phyloP scores from a whole-genome alignment of 1,140 invertebrate genomes.

The Teleopsis dalmanni region DNA sequence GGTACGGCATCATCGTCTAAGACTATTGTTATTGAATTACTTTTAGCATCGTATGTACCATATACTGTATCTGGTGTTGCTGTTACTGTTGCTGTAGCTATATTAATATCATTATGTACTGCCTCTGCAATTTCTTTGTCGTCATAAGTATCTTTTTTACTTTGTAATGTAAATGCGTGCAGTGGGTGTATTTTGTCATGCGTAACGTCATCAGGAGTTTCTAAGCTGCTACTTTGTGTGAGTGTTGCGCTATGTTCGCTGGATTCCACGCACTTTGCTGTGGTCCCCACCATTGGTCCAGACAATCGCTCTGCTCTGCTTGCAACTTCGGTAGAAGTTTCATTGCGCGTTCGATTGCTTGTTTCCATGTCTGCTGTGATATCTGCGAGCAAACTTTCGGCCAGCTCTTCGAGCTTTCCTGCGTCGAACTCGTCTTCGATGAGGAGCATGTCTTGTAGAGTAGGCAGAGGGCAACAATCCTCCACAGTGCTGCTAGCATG shows the following conservation, averaged over 20 bases:
- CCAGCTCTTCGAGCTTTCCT: slow-evolving; percentile 66
- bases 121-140: slow-evolving; percentile 25
- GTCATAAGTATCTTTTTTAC: slow-evolving; percentile 15
- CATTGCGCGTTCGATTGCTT: slow-evolving; percentile 50
- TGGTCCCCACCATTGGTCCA: slow-evolving; percentile 65
- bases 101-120: slow-evolving; percentile 14
- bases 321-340: slow-evolving; percentile 43
- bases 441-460: slow-evolving; percentile 66
- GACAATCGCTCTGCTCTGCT: slow-evolving; percentile 37
- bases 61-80: slow-evolving; percentile 54
- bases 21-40: slow-evolving; percentile 64
- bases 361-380: slow-evolving; percentile 65
- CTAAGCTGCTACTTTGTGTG: slow-evolving; percentile 10
- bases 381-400: slow-evolving; percentile 70
- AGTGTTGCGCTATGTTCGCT: slow-evolving; percentile 49
- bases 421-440: slow-evolving; percentile 59
- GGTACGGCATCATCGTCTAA: slow-evolving; percentile 55
- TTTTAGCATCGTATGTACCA: slow-evolving; percentile 61
- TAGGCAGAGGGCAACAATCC: slow-evolving; percentile 65
- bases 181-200: slow-evolving; percentile 1
- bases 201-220: background rate
- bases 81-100: slow-evolving; percentile 23
- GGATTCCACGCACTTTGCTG: slow-evolving; percentile 75
- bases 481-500: slow-evolving; percentile 52
- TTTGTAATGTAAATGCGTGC: slow-evolving; percentile 9